A percentile compares a stretch with the other conserved stretches of the same genome.
Conservation (phyloP, 1,140 invertebrate genomes). For the Subanguina moxae region DNA sequence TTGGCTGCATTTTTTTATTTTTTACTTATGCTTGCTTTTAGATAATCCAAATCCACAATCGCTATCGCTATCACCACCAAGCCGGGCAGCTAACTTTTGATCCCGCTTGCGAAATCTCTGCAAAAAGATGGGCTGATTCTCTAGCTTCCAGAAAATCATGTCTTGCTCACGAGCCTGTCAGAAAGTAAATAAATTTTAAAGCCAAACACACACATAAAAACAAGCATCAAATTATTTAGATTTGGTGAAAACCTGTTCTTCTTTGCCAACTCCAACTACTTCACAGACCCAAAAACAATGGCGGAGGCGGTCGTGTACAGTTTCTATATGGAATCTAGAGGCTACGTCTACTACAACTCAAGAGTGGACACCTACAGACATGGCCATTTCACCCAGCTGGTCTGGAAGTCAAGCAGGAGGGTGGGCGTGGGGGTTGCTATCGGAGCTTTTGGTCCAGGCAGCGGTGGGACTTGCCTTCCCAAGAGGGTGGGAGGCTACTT, state of each 20-base stretch:
- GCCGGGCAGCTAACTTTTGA: conserved; percentile 10
- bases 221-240: conserved; percentile 10
- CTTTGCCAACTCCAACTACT: conserved; percentile 19
- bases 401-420: conserved; percentile 13
- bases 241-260: conserved; percentile 29
- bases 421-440: conserved; percentile 16
- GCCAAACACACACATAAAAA: conserved; percentile 19
- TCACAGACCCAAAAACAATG: conserved; percentile 24
- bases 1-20: too few relatives aligned
- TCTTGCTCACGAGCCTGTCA: conserved; percentile 14
- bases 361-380: conserved; percentile 7
- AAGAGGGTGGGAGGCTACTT: background rate
- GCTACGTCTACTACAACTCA: conserved; percentile 4
- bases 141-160: conserved; percentile 10
- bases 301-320: conserved; percentile 22
- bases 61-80: conserved; percentile 22
- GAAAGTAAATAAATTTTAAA: conserved; percentile 12
- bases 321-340: conserved; percentile 26
- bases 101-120: conserved; percentile 15
- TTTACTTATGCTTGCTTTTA: background rate
- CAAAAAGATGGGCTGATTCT: conserved; percentile 24
- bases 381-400: conserved; percentile 31
- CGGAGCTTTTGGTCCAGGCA: background rate
- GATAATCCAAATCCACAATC: conserved; percentile 22
- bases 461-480: conserved; percentile 9